phyloP scores from a whole-genome alignment of 2,888 invertebrate genomes.

The Pristionchus arcanus region DNA sequence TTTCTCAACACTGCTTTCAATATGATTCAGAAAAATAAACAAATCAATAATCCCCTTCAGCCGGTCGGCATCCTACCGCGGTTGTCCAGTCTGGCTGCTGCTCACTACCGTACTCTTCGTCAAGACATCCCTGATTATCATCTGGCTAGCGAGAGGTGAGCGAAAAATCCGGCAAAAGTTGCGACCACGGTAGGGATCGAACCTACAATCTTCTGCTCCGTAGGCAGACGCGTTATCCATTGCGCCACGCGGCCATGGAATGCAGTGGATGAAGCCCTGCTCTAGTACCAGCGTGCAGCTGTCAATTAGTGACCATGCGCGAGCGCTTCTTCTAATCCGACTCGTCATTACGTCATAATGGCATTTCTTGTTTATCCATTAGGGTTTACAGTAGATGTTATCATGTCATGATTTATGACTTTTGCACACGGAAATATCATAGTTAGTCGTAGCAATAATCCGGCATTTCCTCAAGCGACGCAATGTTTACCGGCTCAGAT shows the following conservation, averaged over 20 bases:
- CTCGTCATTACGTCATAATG: too few species aligned
- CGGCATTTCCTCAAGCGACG: background rate
- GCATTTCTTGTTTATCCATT: too few species aligned
- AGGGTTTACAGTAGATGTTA: too few species aligned
- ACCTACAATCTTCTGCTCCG: slow-evolving; percentile 79
- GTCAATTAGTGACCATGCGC: background rate
- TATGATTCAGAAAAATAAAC: background rate
- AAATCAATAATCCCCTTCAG: slow-evolving; percentile 43
- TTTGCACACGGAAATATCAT: background rate
- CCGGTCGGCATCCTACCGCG: slow-evolving; percentile 50
- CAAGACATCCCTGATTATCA: slow-evolving; percentile 58
- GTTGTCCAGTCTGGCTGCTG: slow-evolving; percentile 58
- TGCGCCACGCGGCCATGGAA: slow-evolving; percentile 61
- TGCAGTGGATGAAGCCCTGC: background rate
- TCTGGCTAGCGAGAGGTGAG: slow-evolving; percentile 60
- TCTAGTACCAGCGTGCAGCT: background rate
- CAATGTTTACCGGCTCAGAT: background rate
- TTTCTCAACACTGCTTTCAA: background rate
- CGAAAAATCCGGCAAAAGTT: slow-evolving; percentile 22
- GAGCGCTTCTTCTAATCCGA: background rate
- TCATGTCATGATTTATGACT: background rate
- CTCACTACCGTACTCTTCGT: slow-evolving; percentile 55
- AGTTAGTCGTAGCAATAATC: background rate
- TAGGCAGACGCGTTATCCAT: slow-evolving; percentile 77
- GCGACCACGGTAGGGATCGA: slow-evolving; percentile 67